Evolutionary conservation across 2,113 vertebrate species (phyloP), one percentile per base, ranked within the genome.

Genomic region (Oncorhynchus kisutch): DNA sequence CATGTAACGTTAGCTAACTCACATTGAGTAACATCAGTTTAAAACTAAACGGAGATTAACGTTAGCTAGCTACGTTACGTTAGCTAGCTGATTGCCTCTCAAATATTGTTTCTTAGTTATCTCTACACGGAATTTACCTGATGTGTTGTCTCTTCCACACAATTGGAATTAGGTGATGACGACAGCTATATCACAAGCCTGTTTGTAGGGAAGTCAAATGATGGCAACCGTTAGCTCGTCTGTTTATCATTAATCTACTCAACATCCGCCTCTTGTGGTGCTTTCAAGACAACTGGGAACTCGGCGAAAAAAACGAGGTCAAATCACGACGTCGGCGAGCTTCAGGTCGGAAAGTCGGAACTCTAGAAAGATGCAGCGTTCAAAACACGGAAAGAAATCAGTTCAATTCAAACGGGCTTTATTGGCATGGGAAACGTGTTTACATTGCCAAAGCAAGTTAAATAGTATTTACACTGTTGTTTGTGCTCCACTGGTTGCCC

Each of bases 161-260:
- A 62, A 62, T n/a, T 16, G 59, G 59, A 62, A 62, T 62, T 24
- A 24, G 59, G 59, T 60, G 20, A 60, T 62, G n/a, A 62, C 7
- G 20, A 22, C 3, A 62, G 51, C 51, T 54, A 62, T 62, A 62
- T 24, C 59, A 0, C 59, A 62, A n/a, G n/a, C n/a, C 8, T 24
- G 59, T 6, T 14, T 4, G 51, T 9, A 24, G 59, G n/a, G 16
- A 62, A 54, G 51, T 54, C 13, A 54, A 45, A 3, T 14, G 54
- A 57, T 57, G 18, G 18, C 20, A 57, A 6, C 59, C n/a, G 45
- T 78, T 81, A 82, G 87, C 59, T 67, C 75, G 75, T 76, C 9
- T 54, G 74, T 79, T 54, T 79, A 78, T 79, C 77, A 81, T 22
- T n/a, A 11, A 62, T 79, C 62, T 62, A 74, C 24, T 74, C 51